Conservation (phyloP, 2,113 vertebrate genomes). For the Pachyramphus minor region DNA sequence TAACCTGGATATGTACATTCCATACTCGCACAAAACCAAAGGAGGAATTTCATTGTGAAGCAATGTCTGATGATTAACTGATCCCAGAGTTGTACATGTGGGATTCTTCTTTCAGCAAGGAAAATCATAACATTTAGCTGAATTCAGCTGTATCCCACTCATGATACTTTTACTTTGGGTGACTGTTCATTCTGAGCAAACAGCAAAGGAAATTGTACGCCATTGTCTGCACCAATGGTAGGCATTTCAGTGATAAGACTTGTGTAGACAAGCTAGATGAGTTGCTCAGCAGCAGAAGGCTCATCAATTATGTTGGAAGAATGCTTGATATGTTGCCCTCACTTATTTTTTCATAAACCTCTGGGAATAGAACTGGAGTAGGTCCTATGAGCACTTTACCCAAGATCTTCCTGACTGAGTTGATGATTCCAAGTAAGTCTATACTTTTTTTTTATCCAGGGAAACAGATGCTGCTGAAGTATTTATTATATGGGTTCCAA, state of each 20-base stretch:
- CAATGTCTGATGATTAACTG: not conserved
- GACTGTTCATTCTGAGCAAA: not conserved
- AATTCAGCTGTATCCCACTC: not conserved
- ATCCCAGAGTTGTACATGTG: not conserved
- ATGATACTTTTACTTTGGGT: not conserved
- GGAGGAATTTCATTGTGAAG: not conserved
- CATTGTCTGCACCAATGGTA: not conserved
- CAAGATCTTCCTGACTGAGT: not conserved
- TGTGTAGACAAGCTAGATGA: not conserved
- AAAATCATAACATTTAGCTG: not conserved
- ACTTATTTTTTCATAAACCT: not conserved
- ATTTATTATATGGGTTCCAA: not conserved
- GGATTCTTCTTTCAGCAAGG: not conserved
- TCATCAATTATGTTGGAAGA: not conserved
- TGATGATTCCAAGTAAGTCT: not conserved
- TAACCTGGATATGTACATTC: not conserved
- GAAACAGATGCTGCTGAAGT: not conserved
- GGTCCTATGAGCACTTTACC: not conserved
- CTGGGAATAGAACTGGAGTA: not conserved
- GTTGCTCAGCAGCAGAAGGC: not conserved
- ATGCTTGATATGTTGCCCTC: not conserved
- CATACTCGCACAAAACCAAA: not conserved
- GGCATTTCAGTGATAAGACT: not conserved
- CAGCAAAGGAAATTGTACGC: not conserved
- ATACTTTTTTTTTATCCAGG: not conserved